Evolutionary conservation across 1,140 invertebrate species (phyloP).

Genomic region (Leguminivora glycinivorella): DNA sequence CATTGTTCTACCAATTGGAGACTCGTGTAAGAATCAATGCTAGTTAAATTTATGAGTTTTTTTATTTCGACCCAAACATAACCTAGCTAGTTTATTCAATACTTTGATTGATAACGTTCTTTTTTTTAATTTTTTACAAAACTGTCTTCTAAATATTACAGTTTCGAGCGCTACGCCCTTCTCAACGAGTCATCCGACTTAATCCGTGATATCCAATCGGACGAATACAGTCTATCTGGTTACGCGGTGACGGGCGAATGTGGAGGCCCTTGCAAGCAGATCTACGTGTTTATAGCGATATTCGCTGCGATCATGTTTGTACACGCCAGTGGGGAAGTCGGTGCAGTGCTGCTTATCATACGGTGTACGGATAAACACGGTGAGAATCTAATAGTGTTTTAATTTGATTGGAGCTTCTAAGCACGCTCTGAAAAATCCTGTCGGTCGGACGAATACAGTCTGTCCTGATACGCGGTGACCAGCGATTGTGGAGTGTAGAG

Average conservation of each 20-base stretch:
- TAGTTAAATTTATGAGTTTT: too few relatives aligned
- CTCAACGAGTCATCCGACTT: constrained; percentile 37
- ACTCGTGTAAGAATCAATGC: too few relatives aligned
- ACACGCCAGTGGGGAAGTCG: constrained; percentile 95
- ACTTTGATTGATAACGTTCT: too few relatives aligned
- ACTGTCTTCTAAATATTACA: constrained; percentile 31
- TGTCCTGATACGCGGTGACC: constrained; percentile 40
- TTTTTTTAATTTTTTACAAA: too few relatives aligned
- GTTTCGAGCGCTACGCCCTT: constrained; percentile 59
- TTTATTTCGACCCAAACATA: too few relatives aligned
- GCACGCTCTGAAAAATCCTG: too few relatives aligned
- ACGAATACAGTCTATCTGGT: constrained; percentile 36
- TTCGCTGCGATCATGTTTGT: constrained; percentile 94
- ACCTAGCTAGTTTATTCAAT: too few relatives aligned
- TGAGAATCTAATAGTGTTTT: constrained; percentile 36
- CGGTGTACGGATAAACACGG: constrained; percentile 92
- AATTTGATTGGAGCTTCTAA: too few relatives aligned
- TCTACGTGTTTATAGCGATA: constrained; percentile 90
- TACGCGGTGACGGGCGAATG: constrained; percentile 85
- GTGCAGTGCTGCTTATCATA: constrained; percentile 93
- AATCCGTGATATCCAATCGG: constrained; percentile 36
- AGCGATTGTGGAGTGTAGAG: neutral
- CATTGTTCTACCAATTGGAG: too few relatives aligned
- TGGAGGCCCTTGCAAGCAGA: constrained; percentile 87
- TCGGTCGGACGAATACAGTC: too few relatives aligned